A percentile compares a stretch with the other conserved stretches of the same genome.
phyloP scores from a whole-genome alignment of 2,797 vertebrate species.

The Phataginus tricuspis region DNA sequence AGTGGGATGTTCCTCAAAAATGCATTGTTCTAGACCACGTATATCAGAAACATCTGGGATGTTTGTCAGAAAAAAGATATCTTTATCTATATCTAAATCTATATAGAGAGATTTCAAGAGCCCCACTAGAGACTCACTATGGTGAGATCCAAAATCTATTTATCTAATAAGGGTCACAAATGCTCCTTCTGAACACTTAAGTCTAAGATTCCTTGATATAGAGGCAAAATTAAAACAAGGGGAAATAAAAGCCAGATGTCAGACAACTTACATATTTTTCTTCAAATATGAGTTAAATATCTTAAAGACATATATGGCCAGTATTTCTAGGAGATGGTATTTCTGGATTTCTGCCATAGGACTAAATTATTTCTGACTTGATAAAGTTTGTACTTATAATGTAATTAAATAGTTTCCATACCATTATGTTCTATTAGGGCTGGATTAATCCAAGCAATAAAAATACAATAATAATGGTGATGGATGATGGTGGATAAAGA shows the following conservation, averaged over 20 bases:
- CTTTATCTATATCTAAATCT: too few relatives aligned
- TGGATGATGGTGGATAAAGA: constrained; percentile 33
- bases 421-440: constrained; percentile 54
- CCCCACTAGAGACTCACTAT: neutral
- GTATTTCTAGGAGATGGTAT: neutral
- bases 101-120: neutral
- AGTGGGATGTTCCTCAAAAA: neutral
- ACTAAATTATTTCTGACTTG: constrained; percentile 54
- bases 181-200: neutral
- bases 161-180: neutral
- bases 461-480: constrained; percentile 65
- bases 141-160: neutral
- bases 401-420: constrained; percentile 67
- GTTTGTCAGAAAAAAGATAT: neutral
- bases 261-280: neutral
- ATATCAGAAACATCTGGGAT: neutral
- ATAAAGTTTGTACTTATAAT: constrained; percentile 44
- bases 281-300: neutral
- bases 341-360: constrained; percentile 43
- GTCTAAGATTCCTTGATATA: neutral
- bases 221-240: neutral
- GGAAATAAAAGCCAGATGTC: neutral
- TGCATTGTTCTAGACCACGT: neutral
- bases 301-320: neutral
- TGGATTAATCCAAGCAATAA: constrained; percentile 64